A percentile compares a stretch with the other conserved stretches of the same genome.
Evolutionary conservation across 2,113 vertebrate genomes (phyloP).

Genomic region (Corydoras maculifer): DNA sequence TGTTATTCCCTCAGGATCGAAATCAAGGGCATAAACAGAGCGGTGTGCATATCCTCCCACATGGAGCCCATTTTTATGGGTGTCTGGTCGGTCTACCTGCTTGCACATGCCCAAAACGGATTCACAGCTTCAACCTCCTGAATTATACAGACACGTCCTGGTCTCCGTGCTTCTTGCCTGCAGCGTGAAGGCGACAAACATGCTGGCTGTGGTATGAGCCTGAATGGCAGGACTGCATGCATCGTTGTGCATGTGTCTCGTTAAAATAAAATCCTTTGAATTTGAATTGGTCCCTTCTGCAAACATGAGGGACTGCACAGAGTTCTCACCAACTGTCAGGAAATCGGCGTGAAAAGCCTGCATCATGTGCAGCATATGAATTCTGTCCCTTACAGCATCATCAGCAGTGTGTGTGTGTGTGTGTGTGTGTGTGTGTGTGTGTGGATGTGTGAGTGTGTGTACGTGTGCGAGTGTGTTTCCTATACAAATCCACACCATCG

Average conservation of each 20-base stretch:
- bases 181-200: background rate
- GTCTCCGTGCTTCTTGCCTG: background rate
- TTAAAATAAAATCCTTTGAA: conserved; percentile 20
- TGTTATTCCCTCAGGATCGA: background rate
- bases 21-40: conserved; percentile 26
- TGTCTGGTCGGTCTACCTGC: too few species aligned
- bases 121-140: conserved; percentile 1
- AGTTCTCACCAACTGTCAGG: too few species aligned
- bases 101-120: background rate
- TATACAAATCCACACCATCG: too few species aligned
- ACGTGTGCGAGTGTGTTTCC: too few species aligned
- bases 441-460: too few species aligned
- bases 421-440: too few species aligned
- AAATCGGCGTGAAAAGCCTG: too few species aligned
- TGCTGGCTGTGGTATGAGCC: background rate
- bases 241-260: conserved; percentile 5
- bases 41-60: conserved; percentile 41
- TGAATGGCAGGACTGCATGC: background rate
- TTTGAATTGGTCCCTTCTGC: conserved; percentile 1
- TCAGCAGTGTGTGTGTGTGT: too few species aligned
- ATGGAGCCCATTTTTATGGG: conserved; percentile 24
- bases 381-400: background rate
- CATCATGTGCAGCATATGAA: conserved; percentile 1
- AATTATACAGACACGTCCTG: background rate
- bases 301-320: conserved; percentile 20